Conservation (phyloP, 2,888 invertebrate species). For the Sphaerolaimus hirsutus region DNA sequence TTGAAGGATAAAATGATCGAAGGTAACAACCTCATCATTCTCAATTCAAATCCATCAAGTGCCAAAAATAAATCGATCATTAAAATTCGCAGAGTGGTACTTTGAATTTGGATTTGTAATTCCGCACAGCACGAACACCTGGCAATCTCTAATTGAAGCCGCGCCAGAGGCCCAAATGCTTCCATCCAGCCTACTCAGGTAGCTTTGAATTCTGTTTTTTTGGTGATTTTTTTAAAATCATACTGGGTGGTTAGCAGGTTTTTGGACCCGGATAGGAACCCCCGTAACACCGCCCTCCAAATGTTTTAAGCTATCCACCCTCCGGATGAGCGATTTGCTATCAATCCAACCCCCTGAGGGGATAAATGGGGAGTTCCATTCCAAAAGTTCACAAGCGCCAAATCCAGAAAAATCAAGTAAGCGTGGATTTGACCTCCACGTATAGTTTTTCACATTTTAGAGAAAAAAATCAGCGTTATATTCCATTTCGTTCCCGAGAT, state of each 20-base stretch:
- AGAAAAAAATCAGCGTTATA: too few relatives aligned
- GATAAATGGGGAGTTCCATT: too few relatives aligned
- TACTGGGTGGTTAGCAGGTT: too few relatives aligned
- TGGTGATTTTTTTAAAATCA: too few relatives aligned
- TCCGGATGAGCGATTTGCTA: too few relatives aligned
- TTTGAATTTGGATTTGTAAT: constrained; percentile 99
- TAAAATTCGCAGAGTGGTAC: constrained; percentile 73
- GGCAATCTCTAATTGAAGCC: constrained; percentile 94
- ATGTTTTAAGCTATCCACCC: neutral
- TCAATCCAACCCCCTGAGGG: too few relatives aligned
- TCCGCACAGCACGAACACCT: constrained; percentile 90
- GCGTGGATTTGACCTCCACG: too few relatives aligned
- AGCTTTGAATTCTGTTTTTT: neutral
- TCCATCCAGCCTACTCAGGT: constrained; percentile 94
- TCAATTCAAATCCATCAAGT: neutral
- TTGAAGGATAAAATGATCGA: constrained; percentile 34
- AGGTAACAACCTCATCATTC: constrained; percentile 14
- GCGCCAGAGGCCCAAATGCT: constrained; percentile 99
- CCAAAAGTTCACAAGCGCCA: too few relatives aligned
- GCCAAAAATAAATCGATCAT: neutral
- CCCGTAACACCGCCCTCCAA: neutral
- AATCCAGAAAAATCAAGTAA: too few relatives aligned
- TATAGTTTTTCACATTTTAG: too few relatives aligned
- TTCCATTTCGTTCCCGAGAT: too few relatives aligned
- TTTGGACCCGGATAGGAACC: too few relatives aligned